Conservation (phyloP, 2,797 vertebrate species). For the Hipposideros larvatus region DNA sequence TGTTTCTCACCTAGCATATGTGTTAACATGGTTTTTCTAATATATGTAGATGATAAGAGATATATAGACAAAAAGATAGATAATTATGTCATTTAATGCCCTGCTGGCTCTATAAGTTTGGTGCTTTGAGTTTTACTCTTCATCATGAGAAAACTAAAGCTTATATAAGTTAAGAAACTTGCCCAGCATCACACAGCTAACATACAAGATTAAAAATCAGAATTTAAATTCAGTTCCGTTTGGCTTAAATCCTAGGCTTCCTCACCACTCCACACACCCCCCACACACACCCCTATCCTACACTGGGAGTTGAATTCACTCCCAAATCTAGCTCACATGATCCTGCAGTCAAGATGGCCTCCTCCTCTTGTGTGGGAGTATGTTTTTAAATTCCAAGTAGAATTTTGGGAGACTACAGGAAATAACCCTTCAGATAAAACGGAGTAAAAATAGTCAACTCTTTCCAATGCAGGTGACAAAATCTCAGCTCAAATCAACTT, state of each 20-base stretch:
- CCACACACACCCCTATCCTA: rapidly evolving
- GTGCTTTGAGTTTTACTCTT: constrained; percentile 1
- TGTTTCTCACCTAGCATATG: not conserved
- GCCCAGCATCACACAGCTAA: not conserved
- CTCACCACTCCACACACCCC: no score
- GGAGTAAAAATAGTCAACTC: not conserved
- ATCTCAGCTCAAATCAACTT: not conserved
- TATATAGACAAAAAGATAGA: not conserved
- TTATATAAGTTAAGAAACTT: not conserved
- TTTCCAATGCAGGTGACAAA: not conserved
- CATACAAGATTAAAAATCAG: not conserved
- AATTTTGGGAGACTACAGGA: not conserved
- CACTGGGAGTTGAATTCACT: not conserved
- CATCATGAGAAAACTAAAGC: not conserved
- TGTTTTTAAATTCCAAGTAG: not conserved
- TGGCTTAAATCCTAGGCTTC: not conserved
- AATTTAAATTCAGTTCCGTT: not conserved
- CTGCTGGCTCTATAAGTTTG: not conserved
- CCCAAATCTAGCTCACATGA: not conserved
- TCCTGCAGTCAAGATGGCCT: not conserved
- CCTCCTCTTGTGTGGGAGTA: not conserved
- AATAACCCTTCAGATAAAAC: not conserved
- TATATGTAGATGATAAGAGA: not conserved
- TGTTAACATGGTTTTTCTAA: not conserved
- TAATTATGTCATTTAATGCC: not conserved